Conservation (phyloP, 1,140 invertebrate genomes). For the Oscheius sp. region DNA sequence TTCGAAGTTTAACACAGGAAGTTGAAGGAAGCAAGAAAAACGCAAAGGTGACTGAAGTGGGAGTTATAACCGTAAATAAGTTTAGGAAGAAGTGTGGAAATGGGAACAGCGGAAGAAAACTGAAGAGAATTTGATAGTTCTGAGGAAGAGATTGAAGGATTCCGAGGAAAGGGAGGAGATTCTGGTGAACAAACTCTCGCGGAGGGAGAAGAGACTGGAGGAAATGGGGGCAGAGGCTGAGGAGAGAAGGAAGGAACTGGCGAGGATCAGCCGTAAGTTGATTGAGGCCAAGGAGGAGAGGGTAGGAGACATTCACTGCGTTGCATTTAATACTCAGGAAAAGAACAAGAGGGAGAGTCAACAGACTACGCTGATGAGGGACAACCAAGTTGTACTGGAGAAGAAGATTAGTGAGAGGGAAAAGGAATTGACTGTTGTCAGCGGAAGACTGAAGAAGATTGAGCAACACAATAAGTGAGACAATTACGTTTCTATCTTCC, state of each 20-base stretch:
- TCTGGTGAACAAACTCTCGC: neutral
- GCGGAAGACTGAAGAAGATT: neutral
- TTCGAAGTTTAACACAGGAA: neutral
- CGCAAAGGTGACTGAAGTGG: neutral
- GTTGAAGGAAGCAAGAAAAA: neutral
- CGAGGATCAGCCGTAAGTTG: neutral
- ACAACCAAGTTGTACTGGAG: too few species aligned
- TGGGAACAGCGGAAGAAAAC: constrained; percentile 11
- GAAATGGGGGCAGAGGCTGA: neutral
- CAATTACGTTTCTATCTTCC: too few species aligned
- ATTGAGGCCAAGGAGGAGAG: neutral
- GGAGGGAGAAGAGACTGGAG: constrained; percentile 17
- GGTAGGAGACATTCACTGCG: neutral
- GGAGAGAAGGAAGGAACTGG: constrained; percentile 1
- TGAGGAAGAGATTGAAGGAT: neutral
- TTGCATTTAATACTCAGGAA: neutral
- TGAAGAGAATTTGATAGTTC: neutral
- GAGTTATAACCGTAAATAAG: neutral
- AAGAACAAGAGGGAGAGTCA: neutral
- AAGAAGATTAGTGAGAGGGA: neutral
- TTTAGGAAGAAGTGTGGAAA: neutral
- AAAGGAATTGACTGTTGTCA: neutral
- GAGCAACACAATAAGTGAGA: too few species aligned
- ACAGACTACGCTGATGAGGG: neutral
- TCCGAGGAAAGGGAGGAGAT: neutral